Percentiles rank a stretch among this genome's conserved stretches.
These are phyloP conservation scores for Deilephila porcellus DNA, from an alignment of 2,888 invertebrate species.

Conservation along the genomic window DNA sequence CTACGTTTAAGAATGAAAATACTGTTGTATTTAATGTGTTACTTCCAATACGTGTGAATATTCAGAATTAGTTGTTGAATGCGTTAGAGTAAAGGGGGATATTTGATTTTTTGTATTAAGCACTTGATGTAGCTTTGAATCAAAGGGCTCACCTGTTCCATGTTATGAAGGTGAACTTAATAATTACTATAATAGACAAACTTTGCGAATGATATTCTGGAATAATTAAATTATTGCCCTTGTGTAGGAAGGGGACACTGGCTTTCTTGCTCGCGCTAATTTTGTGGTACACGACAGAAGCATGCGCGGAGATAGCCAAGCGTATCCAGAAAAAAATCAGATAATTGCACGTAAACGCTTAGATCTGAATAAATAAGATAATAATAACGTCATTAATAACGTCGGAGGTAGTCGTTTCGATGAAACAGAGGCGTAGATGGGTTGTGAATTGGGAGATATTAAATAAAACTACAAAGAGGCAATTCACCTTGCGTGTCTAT, in stretches of 20 bases:
- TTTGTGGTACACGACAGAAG: conserved; percentile 31
- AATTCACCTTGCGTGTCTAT: no score
- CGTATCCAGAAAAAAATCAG: background rate
- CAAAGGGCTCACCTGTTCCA: background rate
- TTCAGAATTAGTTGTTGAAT: background rate
- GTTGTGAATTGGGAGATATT: no score
- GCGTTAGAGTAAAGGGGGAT: background rate
- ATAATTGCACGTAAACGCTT: background rate
- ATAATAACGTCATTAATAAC: background rate
- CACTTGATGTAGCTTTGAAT: background rate
- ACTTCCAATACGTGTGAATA: background rate
- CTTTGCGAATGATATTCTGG: conserved; percentile 57
- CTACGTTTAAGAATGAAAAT: background rate
- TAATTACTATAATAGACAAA: conserved; percentile 60
- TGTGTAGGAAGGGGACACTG: conserved; percentile 53
- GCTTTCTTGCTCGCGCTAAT: conserved; percentile 47
- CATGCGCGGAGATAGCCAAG: background rate
- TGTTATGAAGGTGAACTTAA: conserved; percentile 49
- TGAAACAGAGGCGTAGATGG: no score
- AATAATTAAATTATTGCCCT: conserved; percentile 72
- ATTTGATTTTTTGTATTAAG: background rate
- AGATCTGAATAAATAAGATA: background rate
- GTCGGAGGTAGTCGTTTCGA: no score
- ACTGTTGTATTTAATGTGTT: background rate
- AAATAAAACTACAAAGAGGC: no score